Evolutionary conservation across 1,140 invertebrate species (phyloP).

Genomic region (Arion vulgaris): DNA sequence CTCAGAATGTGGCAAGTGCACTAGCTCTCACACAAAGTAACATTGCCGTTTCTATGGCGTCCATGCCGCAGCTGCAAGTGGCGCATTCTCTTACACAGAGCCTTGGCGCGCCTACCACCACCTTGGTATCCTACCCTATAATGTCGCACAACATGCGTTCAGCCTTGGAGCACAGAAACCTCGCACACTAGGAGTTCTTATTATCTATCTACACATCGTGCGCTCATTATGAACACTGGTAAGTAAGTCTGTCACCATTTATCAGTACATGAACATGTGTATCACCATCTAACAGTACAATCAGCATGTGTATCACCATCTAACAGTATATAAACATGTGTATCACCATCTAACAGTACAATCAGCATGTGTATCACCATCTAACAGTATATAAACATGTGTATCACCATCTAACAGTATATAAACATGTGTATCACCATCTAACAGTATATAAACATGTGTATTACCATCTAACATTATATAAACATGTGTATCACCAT

Average conservation of each 20-base stretch:
- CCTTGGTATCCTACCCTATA: slow-evolving; percentile 82
- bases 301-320: too few relatives aligned
- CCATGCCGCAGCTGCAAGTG: slow-evolving; percentile 70
- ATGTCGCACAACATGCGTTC: slow-evolving; percentile 77
- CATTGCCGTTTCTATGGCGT: slow-evolving; percentile 65
- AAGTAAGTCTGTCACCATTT: not conserved
- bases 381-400: too few relatives aligned
- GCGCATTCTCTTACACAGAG: slow-evolving; percentile 65
- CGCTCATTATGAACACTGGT: not conserved
- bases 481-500: too few relatives aligned
- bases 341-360: too few relatives aligned
- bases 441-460: too few relatives aligned
- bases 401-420: too few relatives aligned
- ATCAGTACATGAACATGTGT: too few relatives aligned
- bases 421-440: too few relatives aligned
- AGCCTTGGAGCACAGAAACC: slow-evolving; percentile 66
- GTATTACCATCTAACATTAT: too few relatives aligned
- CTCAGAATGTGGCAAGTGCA: slow-evolving; percentile 19
- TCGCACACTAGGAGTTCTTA: slow-evolving; percentile 45
- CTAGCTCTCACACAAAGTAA: slow-evolving; percentile 61
- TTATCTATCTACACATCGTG: not conserved
- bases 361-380: too few relatives aligned
- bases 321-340: too few relatives aligned
- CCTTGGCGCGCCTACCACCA: slow-evolving; percentile 73
- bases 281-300: too few relatives aligned